Evolutionary conservation across 35 echinoderm and acorn worm species (phyloP).

Genomic region (Hemicentrotus pulcherrimus): DNA sequence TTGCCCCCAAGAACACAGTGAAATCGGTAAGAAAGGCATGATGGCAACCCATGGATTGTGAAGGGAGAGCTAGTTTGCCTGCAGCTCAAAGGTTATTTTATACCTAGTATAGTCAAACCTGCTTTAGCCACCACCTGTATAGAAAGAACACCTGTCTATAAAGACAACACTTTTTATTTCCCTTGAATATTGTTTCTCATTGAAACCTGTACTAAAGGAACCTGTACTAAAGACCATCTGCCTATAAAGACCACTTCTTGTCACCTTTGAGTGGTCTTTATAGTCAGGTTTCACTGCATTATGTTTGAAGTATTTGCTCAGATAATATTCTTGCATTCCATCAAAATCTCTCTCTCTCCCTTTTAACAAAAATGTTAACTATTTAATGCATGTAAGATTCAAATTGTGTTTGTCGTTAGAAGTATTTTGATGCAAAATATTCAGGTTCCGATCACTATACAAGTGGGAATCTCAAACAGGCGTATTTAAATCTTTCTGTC

Average conservation of each 20-base stretch:
- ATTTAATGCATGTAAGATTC: background rate
- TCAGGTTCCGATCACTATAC: background rate
- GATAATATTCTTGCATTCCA: background rate
- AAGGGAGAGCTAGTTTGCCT: background rate
- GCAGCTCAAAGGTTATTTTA: background rate
- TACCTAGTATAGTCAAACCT: background rate
- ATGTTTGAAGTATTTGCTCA: background rate
- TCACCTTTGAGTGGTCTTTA: too few species aligned
- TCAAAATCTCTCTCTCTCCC: background rate
- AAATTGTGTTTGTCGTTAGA: background rate
- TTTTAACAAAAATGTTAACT: background rate
- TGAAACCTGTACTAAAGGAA: too few species aligned
- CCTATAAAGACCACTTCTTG: too few species aligned
- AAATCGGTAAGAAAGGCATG: constrained; percentile 76
- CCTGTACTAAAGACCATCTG: too few species aligned
- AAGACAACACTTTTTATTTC: too few species aligned
- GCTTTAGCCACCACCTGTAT: too few species aligned
- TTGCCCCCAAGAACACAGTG: constrained; percentile 73
- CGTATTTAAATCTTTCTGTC: background rate
- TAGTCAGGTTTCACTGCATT: background rate
- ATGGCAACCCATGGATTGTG: background rate
- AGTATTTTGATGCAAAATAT: background rate
- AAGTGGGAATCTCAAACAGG: background rate
- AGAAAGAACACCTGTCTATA: too few species aligned
- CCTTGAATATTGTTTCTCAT: too few species aligned